Conservation (phyloP, 2,888 invertebrate genomes). For the Orthosia incerta region DNA sequence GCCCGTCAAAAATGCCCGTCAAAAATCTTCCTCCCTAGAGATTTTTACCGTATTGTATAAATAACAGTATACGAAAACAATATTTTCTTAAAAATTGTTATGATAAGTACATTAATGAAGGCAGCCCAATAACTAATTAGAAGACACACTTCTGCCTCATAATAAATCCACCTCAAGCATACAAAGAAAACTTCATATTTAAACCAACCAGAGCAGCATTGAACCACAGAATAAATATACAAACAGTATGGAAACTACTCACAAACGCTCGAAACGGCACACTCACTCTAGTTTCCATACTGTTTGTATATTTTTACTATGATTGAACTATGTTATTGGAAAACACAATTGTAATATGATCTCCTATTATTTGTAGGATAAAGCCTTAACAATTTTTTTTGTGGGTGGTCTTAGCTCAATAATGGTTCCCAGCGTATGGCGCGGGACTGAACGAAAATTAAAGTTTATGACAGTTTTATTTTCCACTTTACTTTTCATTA, state of each 20-base stretch:
- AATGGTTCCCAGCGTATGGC: background rate
- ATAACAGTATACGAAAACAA: background rate
- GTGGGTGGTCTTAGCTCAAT: background rate
- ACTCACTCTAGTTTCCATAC: too few species aligned
- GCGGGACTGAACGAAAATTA: background rate
- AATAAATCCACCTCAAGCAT: background rate
- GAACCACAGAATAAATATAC: too few species aligned
- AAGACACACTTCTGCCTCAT: background rate
- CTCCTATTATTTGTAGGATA: conserved; percentile 5
- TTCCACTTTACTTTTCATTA: background rate
- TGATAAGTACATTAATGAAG: background rate
- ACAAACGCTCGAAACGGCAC: too few species aligned
- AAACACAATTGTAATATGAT: background rate
- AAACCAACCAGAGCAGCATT: conserved; percentile 2
- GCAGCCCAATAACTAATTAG: background rate
- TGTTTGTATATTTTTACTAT: too few species aligned
- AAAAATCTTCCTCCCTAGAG: too few species aligned
- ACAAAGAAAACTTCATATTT: background rate
- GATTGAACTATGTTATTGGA: background rate
- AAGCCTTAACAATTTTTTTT: background rate
- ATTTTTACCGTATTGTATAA: too few species aligned
- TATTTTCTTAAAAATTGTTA: background rate
- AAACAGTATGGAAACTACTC: too few species aligned
- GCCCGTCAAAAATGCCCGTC: too few species aligned
- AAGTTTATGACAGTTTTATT: background rate